These are phyloP conservation scores for Scrobipalpa atriplicella DNA, from an alignment of 2,888 invertebrate species.

Conservation along the genomic window DNA sequence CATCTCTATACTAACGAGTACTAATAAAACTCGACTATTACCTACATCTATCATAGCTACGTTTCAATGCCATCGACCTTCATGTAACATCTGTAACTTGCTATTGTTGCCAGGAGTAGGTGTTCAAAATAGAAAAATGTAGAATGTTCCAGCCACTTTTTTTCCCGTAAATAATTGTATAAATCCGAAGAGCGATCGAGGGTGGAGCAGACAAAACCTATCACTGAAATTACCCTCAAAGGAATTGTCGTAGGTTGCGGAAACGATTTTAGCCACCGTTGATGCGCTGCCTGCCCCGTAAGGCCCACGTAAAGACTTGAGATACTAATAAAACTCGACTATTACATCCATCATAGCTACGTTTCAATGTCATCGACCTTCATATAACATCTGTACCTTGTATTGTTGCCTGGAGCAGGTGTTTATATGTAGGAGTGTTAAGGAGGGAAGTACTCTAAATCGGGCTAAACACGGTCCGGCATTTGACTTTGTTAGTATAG, in stretches of 20 bases:
- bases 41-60: neutral
- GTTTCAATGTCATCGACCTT: constrained; percentile 16
- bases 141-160: no score
- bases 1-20: neutral
- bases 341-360: constrained; percentile 9
- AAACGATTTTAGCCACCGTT: neutral
- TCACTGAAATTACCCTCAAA: no score
- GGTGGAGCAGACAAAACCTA: no score
- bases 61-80: constrained; percentile 16
- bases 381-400: constrained; percentile 1
- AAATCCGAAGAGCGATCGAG: no score
- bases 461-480: no score
- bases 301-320: no score
- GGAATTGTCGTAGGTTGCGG: no score
- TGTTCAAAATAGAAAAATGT: no score
- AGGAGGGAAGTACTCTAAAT: no score
- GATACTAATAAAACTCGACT: neutral
- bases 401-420: constrained; percentile 5
- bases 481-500: no score
- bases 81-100: neutral
- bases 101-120: constrained; percentile 3
- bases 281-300: neutral
- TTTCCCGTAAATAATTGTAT: no score
- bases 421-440: constrained; percentile 6
- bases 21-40: neutral